Percentiles rank a stretch among this genome's conserved stretches.
These are phyloP conservation scores for Spheniscus humboldti DNA, from an alignment of 2,797 vertebrate species.

Conservation along the genomic window DNA sequence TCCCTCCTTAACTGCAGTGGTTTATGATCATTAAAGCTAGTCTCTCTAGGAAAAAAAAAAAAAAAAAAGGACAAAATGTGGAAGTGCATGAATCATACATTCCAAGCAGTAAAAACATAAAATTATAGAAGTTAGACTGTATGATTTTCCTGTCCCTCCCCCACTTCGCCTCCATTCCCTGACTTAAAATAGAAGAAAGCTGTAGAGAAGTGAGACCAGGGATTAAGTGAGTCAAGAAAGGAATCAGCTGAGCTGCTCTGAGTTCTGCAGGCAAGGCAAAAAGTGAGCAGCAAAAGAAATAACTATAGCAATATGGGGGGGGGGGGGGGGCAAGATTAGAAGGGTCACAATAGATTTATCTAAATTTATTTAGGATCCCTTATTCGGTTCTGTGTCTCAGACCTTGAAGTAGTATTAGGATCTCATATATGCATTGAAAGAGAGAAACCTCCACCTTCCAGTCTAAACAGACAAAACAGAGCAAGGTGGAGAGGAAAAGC, in stretches of 20 bases:
- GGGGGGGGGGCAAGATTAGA: neutral
- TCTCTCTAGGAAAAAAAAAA: constrained; percentile 57
- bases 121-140: constrained; percentile 63
- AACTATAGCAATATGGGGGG: neutral
- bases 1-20: neutral
- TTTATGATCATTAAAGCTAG: constrained; percentile 54
- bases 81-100: constrained; percentile 69
- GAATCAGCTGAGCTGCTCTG: constrained; percentile 14
- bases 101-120: constrained; percentile 66
- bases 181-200: constrained; percentile 69
- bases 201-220: constrained; percentile 27
- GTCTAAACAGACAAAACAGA: neutral
- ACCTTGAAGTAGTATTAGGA: neutral
- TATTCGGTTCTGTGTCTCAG: neutral
- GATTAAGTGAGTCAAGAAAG: constrained; percentile 61
- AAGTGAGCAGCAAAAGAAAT: constrained; percentile 28
- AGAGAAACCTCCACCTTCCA: neutral
- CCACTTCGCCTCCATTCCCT: neutral
- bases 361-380: neutral
- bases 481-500: neutral
- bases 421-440: neutral
- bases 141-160: constrained; percentile 65
- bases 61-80: constrained; percentile 56
- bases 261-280: constrained; percentile 42
- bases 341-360: neutral